These are phyloP conservation scores for Lytechinus pictus DNA, from an alignment of 35 echinoderm and acorn worm genomes.

Conservation along the genomic window DNA sequence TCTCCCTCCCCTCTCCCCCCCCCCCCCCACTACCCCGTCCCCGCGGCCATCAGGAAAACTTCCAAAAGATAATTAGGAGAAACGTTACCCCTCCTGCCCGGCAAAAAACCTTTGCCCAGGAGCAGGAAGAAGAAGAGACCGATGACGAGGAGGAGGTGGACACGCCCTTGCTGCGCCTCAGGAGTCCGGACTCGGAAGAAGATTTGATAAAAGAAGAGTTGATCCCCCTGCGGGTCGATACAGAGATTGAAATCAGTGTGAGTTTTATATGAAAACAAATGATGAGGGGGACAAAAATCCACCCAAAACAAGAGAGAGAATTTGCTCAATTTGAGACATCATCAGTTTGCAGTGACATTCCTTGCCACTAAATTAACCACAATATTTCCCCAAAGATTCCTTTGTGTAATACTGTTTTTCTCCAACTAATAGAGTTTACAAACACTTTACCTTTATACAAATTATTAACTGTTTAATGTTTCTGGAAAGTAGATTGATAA, in stretches of 20 bases:
- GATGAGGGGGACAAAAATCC: background rate
- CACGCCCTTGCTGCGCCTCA: background rate
- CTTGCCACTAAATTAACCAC: background rate
- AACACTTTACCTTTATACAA: background rate
- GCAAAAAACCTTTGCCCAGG: background rate
- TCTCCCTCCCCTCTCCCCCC: background rate
- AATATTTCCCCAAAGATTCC: background rate
- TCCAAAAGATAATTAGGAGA: slow-evolving; percentile 42
- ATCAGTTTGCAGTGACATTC: background rate
- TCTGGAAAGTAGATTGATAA: too few relatives aligned
- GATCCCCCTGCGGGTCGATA: slow-evolving; percentile 2
- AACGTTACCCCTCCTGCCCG: slow-evolving; percentile 27
- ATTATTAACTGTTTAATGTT: too few relatives aligned
- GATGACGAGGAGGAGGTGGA: background rate
- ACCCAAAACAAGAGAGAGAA: background rate
- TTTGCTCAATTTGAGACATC: background rate
- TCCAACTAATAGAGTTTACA: background rate
- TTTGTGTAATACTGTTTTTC: background rate
- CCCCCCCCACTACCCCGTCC: background rate
- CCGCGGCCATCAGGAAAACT: slow-evolving; percentile 29
- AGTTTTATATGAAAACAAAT: background rate
- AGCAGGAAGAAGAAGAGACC: slow-evolving; percentile 5
- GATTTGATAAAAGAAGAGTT: slow-evolving; percentile 32
- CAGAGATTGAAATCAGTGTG: slow-evolving; percentile 35
- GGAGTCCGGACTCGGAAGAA: background rate